Percentiles rank a stretch among this genome's conserved stretches.
phyloP scores from a whole-genome alignment of 1,140 invertebrate species.

The Maconellicoccus hirsutus region DNA sequence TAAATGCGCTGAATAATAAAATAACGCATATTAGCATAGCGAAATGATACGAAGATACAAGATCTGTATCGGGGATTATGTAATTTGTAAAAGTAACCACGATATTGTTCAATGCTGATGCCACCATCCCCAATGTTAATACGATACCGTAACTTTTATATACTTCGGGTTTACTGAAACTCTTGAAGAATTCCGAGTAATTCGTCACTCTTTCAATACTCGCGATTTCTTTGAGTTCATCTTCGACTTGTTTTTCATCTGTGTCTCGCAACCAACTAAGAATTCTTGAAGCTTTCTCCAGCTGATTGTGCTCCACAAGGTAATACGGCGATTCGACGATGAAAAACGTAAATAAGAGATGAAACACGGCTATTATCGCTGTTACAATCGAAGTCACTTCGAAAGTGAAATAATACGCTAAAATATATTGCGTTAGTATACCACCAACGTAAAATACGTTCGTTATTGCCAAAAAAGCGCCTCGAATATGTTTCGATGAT shows the following conservation, averaged over 20 bases:
- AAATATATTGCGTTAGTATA: neutral
- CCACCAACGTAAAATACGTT: neutral
- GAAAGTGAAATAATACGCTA: neutral
- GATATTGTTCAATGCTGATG: slow-evolving; percentile 28
- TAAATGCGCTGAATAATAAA: slow-evolving; percentile 30
- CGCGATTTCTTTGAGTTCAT: neutral
- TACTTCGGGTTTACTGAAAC: slow-evolving; percentile 25
- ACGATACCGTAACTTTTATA: slow-evolving; percentile 30
- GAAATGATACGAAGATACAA: slow-evolving; percentile 6
- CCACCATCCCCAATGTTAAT: slow-evolving; percentile 27
- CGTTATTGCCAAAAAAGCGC: neutral
- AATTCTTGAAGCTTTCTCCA: slow-evolving; percentile 25
- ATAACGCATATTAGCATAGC: slow-evolving; percentile 26
- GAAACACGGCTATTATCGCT: neutral
- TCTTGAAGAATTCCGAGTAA: slow-evolving; percentile 15
- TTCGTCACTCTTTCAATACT: too few species aligned
- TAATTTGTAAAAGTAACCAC: slow-evolving; percentile 31
- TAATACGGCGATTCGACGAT: slow-evolving; percentile 73
- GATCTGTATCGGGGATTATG: slow-evolving; percentile 27
- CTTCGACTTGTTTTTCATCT: neutral
- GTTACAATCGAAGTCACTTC: neutral
- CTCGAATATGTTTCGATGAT: neutral
- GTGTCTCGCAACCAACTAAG: slow-evolving; percentile 27
- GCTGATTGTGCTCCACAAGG: slow-evolving; percentile 38
- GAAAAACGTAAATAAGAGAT: slow-evolving; percentile 39